Base-by-base conservation (phyloP, 2,797 vertebrate genomes). In the Spheniscus humboldti region DNA sequence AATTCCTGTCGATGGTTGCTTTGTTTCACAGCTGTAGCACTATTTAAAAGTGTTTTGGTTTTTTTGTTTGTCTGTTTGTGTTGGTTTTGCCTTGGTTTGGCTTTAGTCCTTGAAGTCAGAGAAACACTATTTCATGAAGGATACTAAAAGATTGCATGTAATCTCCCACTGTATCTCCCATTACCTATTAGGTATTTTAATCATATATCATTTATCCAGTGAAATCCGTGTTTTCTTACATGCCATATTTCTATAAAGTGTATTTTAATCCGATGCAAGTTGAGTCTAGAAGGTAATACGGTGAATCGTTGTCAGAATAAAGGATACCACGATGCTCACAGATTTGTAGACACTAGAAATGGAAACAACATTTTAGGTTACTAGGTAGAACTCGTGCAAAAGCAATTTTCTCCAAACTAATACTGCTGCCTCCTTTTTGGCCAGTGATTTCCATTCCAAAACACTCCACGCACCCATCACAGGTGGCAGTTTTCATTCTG, bases 31-130 rank as follows among this genome's bases (percentile, higher is more conserved):
- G 77, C 88, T 92, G 74, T 72, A 92, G 62, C 90, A 94, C 94
- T 97, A 97, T 94, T 94, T 95, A 91, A 94, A 92, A 77, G 86
- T 77, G 90, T 80, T 96, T 96, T 96, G 95, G 96, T 82, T 96
- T 86, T 33, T 92, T 94, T 91, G 33, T 94, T 92, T 96, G 48
- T 85, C 28, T 92, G 63, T 86, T 73, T 88, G 35, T 89, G 45
- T 71, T 91, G 64, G 56, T 89, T 94, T 91, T 87, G 59, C 62
- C 57, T 87, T 82, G 69, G 31, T 95, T 81, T 91, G 66, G 48
- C 53, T 86, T 86, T 47, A 84, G 37, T 85, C 73, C 17, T 71
- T 94, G 33, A 83, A 95, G 64, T 68, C 41, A 91, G 71, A 94
- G 75, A 91, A 95, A 80, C n/a, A 50, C 33, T 79, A 0, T 73